Base-by-base conservation (phyloP, 2,797 vertebrate genomes). In the Anabas testudineus region DNA sequence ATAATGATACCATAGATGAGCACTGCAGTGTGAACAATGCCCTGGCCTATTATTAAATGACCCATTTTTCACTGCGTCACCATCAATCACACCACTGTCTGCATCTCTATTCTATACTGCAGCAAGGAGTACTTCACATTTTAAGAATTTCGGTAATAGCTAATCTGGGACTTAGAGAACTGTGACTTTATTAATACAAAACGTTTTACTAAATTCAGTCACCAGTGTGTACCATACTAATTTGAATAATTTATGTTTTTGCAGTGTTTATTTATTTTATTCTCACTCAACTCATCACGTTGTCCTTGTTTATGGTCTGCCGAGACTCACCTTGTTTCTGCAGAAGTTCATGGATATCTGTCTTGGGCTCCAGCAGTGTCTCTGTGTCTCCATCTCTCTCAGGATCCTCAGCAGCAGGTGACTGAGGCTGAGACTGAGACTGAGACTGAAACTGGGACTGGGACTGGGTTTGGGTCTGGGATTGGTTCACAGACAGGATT, bases 311-410 rank as follows among this genome's bases (percentile, higher is more conserved):
- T n/a, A n/a, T n/a, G n/a, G 10, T 63, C 32, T 48, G 16, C 4
- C 18, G 16, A 30, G 51, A 61, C 88, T 88, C 79, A 98, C 98
- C 97, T 76, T 94, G 93, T 85, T 95, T 96, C 81, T 97, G 93
- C 53, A 99, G 92, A 71, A 97, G 91, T 79, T 98, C 95, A 9
- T 97, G 96, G 49, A 99, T 95, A 71, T 96, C 95, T 9, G 91
- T 93, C 84, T 96, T 98, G 80, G 90, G 73, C 24, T 95, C 94
- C 26, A 87, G 67, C 39, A 91, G 70, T 15, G 81, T 83, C 67
- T 96, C 94, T 0, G 90, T 94, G 73, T 92, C 93, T 24, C 89
- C 85, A 2, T 93, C 93, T 47, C 87, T 83, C 80, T 96, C 94
- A 0, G 80, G 65, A 19, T 85, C 92, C 18, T 94, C 94, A n/a